Evolutionary conservation across 2,888 invertebrate species (phyloP).

Genomic region (Tinea trinotella): DNA sequence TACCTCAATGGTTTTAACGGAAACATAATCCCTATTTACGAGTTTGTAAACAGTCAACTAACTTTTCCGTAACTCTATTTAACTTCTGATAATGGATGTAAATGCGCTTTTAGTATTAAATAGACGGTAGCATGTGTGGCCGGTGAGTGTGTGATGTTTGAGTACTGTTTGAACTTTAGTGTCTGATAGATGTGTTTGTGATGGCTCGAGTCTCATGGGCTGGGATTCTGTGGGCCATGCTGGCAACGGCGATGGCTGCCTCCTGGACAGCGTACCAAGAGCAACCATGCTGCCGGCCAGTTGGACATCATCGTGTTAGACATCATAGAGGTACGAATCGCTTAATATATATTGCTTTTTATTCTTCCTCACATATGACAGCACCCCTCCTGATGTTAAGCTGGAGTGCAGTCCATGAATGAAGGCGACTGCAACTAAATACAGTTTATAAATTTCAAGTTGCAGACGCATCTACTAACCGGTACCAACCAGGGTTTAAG

Average conservation of each 20-base stretch:
- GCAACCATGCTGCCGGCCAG: conserved; percentile 75
- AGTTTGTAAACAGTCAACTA: conserved; percentile 57
- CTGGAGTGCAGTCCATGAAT: no score
- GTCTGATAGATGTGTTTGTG: neutral
- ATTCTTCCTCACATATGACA: no score
- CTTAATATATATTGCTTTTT: no score
- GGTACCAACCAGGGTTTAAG: no score
- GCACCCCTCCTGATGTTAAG: no score
- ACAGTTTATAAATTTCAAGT: no score
- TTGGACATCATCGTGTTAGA: conserved; percentile 72
- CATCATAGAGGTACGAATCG: conserved; percentile 78
- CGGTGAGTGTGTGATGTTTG: neutral
- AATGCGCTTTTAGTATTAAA: conserved; percentile 5
- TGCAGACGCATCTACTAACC: no score
- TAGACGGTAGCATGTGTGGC: neutral
- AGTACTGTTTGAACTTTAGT: neutral
- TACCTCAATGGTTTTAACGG: conserved; percentile 31
- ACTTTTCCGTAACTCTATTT: conserved; percentile 53
- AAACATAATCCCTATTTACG: conserved; percentile 49
- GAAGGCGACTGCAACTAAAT: no score
- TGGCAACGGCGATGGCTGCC: conserved; percentile 70
- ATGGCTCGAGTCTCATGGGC: neutral
- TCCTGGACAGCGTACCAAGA: conserved; percentile 78
- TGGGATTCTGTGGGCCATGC: conserved; percentile 45
- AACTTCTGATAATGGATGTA: conserved; percentile 39